Conservation (phyloP, 2,797 vertebrate genomes). For the Aselliscus stoliczkanus region DNA sequence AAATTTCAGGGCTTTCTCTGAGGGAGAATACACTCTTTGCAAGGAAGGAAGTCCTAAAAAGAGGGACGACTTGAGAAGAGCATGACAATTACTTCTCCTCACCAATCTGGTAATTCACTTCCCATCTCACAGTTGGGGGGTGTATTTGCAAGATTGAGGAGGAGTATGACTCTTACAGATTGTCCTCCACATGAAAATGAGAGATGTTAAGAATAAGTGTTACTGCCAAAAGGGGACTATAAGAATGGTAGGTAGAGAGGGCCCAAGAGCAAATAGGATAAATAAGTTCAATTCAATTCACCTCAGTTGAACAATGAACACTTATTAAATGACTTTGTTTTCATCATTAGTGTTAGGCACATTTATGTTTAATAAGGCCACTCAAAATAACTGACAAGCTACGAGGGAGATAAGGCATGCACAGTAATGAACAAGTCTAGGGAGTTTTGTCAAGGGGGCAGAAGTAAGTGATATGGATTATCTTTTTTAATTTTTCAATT, state of each 20-base stretch:
- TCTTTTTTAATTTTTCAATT: no score
- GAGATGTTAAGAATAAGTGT: background rate
- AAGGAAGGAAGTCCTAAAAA: background rate
- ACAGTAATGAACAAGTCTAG: background rate
- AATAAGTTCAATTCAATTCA: background rate
- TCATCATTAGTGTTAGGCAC: background rate
- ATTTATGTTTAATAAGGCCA: background rate
- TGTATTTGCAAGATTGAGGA: background rate
- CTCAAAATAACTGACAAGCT: background rate
- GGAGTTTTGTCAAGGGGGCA: background rate
- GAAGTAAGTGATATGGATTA: no score
- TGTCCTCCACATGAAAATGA: background rate
- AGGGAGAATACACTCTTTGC: background rate
- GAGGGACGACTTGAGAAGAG: background rate
- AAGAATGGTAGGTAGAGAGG: background rate
- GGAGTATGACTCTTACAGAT: background rate
- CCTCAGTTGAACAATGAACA: background rate
- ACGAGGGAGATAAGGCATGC: background rate
- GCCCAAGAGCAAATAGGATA: background rate
- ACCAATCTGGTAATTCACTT: background rate
- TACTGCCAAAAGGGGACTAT: background rate
- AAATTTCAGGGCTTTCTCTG: background rate
- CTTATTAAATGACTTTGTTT: background rate
- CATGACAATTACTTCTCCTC: background rate
- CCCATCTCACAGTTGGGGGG: background rate